A percentile compares a stretch with the other conserved stretches of the same genome.
These are phyloP conservation scores for Phrynocephalus forsythii DNA, from an alignment of 2,797 vertebrate genomes.

Conservation along the genomic window DNA sequence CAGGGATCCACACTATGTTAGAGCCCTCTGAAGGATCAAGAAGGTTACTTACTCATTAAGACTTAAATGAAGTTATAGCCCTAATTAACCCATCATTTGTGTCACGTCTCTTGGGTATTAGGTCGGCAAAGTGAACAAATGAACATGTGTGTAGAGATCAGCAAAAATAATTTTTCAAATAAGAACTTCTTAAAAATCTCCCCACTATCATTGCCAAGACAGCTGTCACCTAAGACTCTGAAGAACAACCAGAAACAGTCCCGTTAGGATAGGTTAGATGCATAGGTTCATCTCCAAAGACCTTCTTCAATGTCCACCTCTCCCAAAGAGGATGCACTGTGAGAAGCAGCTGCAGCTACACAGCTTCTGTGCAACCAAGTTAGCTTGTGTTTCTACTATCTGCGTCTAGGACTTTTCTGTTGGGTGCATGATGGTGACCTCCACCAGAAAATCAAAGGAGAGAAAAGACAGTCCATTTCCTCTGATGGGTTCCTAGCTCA, in stretches of 20 bases:
- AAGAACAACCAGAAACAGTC: not conserved
- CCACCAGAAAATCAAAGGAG: not conserved
- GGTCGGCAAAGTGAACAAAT: not conserved
- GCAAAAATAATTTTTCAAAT: not conserved
- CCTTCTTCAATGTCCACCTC: not conserved
- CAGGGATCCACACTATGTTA: no score
- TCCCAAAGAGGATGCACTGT: not conserved
- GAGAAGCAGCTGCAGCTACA: not conserved
- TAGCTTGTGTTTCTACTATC: not conserved
- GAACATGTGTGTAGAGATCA: not conserved
- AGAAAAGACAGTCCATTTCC: not conserved
- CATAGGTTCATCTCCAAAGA: not conserved
- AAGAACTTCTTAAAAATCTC: no score
- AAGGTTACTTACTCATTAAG: no score
- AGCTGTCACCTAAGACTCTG: not conserved
- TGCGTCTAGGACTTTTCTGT: not conserved
- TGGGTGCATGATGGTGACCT: not conserved
- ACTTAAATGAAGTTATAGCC: no score
- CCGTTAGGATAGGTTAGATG: not conserved
- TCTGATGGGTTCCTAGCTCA: not conserved
- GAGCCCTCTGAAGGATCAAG: no score
- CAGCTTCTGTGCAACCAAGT: not conserved
- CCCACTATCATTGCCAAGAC: not conserved
- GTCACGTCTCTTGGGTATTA: no score
- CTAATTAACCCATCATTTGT: no score